Conservation (phyloP, 2,113 vertebrate genomes). For the Tympanuchus pallidicinctus region DNA sequence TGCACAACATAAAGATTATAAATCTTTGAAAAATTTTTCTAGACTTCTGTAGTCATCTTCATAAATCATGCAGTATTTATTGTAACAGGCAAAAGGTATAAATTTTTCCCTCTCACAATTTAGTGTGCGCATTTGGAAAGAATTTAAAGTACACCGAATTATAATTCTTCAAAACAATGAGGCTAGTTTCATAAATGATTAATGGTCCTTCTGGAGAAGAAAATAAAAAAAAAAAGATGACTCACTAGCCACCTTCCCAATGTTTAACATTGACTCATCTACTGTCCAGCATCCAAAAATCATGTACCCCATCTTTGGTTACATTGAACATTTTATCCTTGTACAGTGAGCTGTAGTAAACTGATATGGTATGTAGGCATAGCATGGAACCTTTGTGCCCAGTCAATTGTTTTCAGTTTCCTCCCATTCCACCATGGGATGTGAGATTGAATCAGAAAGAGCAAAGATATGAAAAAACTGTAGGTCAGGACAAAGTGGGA, state of each 20-base stretch:
- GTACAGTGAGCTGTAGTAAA: neutral
- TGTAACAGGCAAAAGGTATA: neutral
- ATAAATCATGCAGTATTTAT: neutral
- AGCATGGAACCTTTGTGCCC: neutral
- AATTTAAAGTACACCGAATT: neutral
- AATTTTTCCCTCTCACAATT: neutral
- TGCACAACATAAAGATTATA: neutral
- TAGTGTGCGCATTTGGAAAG: neutral
- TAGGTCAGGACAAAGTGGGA: neutral
- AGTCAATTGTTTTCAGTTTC: neutral
- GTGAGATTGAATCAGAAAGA: neutral
- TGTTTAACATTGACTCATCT: neutral
- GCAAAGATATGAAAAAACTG: neutral
- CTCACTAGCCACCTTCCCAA: neutral
- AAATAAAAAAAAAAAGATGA: neutral
- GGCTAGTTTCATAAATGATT: neutral
- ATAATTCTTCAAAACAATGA: neutral
- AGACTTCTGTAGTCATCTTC: neutral
- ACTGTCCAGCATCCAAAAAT: neutral
- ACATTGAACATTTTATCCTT: neutral
- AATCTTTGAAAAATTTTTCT: neutral
- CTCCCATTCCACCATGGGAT: accelerated
- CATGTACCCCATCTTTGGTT: neutral
- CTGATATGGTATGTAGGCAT: neutral
- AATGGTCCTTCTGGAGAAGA: neutral